Base-by-base conservation (phyloP, 1,140 invertebrate species). In the Phthorimaea operculella region DNA sequence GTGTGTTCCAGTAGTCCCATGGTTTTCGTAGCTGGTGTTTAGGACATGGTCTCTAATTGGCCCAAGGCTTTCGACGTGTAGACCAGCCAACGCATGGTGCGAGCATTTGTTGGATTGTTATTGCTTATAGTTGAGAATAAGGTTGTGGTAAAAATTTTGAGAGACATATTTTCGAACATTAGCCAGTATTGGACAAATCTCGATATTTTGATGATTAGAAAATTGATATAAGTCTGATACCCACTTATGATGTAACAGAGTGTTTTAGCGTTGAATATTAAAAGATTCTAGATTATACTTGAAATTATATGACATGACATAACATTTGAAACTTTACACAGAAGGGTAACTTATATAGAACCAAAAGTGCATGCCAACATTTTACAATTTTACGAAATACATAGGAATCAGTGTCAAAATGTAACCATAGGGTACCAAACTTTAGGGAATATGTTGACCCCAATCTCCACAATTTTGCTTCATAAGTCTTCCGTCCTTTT, bases 121-220 rank as follows among this genome's bases (percentile, higher is more conserved):
- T 70, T 72, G 75, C 79, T 82, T 79, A 76, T 73, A 71, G 64
- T 66, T 63, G 65, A 72, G 66, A 77, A 66, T 73, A 84, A 79
- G 81, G 81, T 84, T 84, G 81, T 84, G 81, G 81, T 79, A 80
- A 74, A 64, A 72, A 74, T 75, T 74, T 77, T 80, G 69, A 80
- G 76, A 81, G 74, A 81, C 69, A 77, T 79, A 80, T 82, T 83
- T 84, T 84, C 68, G 66, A 79, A 78, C 62, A 74, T 68, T 70
- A 73, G 68, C 66, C 68, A 78, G 68, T 78, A 76, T 79, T 77
- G 62, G 66, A 70, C 67, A 67, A 68, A 71, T 71, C 55, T 72
- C 59, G 60, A 58, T 80, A 83, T 76, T 79, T 83, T 80, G 67
- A 79, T 70, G 74, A 74, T 66, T 63, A 64, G 57, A 68, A 73